Base-by-base conservation (phyloP, 2,113 vertebrate genomes). In the Setophaga coronata region DNA sequence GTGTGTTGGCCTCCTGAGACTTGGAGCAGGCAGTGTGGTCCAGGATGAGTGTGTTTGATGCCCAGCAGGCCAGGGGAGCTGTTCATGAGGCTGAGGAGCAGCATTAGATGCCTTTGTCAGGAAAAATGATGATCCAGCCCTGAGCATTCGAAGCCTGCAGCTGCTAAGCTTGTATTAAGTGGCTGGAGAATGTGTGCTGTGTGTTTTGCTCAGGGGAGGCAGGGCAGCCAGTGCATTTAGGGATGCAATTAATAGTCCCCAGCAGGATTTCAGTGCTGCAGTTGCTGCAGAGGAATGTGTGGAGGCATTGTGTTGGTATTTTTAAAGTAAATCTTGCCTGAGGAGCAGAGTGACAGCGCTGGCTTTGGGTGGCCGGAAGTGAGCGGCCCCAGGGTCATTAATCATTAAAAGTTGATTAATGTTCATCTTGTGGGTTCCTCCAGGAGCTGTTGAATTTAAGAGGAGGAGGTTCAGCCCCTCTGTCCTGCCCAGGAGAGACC, bases 301-400 rank as follows among this genome's bases (percentile, higher is more conserved):
- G 91, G 42, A 95, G 95, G 96, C 95, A 95, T 95, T 2, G 71
- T 95, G 97, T 91, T 91, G 95, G 96, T 95, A 95, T 97, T 97
- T 97, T 91, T 96, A 96, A 97, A 96, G 89, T 97, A 97, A 97
- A 97, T 94, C 91, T 95, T 94, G 78, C 71, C 10, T 50, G 76
- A 86, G 10, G 67, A 95, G 84, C 93, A 74, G 95, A 14, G 81
- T 92, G 62, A 77, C 93, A 82, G 5, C 1, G 42, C 78, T 66
- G 61, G 65, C 13, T 76, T 83, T 67, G 21, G 48, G 42, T 62
- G 7, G 43, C 77, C 26, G 70, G 93, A 94, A 95, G 47, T 17
- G 26, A 94, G 73, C 6, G 5, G 73, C 77, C 87, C 74, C 24
- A 15, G 74, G 58, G 43, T 33, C 54, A 23, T 57, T 57, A 57